Evolutionary conservation across 1,140 invertebrate species (phyloP).

Genomic region (Agraylea sexmaculata): DNA sequence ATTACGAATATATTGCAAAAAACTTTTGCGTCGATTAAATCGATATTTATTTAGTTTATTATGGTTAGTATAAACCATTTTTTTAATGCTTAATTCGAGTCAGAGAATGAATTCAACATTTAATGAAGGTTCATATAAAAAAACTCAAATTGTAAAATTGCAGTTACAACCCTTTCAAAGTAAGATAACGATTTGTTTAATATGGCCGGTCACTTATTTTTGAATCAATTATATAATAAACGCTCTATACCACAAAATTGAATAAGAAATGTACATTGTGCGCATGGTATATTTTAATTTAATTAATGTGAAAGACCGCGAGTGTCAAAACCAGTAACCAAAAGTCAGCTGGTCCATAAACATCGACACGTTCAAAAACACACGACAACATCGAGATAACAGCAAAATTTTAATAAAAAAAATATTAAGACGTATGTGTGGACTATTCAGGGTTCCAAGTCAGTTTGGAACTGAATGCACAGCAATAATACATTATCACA

Average conservation of each 20-base stretch:
- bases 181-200: too few species aligned
- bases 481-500: too few species aligned
- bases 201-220: neutral
- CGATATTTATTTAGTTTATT: too few species aligned
- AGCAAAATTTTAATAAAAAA: slow-evolving; percentile 8
- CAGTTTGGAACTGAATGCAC: slow-evolving; percentile 23
- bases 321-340: slow-evolving; percentile 22
- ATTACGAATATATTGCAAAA: too few species aligned
- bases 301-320: slow-evolving; percentile 22
- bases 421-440: slow-evolving; percentile 13
- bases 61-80: too few species aligned
- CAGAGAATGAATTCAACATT: too few species aligned
- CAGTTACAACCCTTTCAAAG: too few species aligned
- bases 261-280: neutral
- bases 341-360: slow-evolving; percentile 21
- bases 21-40: too few species aligned
- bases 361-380: slow-evolving; percentile 22
- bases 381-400: slow-evolving; percentile 20
- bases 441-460: slow-evolving; percentile 23
- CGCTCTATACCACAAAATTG: slow-evolving; percentile 3
- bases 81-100: too few species aligned
- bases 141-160: too few species aligned
- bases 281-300: neutral
- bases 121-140: too few species aligned
- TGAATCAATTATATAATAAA: slow-evolving; percentile 2